phyloP scores from a whole-genome alignment of 2,113 vertebrate genomes.

The Casuarius casuarius region DNA sequence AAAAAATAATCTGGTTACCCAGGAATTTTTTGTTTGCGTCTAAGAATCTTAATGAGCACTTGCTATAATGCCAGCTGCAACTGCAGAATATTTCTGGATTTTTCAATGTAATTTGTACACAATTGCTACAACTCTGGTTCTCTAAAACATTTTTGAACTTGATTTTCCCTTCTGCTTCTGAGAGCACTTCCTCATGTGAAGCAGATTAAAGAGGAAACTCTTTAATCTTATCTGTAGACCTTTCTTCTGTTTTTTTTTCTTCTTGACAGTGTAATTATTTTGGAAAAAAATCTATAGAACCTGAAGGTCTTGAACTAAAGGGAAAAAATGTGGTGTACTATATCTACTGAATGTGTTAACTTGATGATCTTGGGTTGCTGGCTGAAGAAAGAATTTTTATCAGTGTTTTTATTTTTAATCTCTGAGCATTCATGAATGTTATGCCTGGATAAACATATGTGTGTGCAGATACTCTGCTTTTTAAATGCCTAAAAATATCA shows the following conservation, averaged over 20 bases:
- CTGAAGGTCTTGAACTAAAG: neutral
- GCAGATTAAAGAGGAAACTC: neutral
- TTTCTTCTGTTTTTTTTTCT: slow-evolving; percentile 22
- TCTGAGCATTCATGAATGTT: neutral
- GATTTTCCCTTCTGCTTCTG: neutral
- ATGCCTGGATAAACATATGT: too few species aligned
- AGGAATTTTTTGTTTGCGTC: neutral
- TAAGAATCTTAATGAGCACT: neutral
- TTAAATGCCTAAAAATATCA: neutral
- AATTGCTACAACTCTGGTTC: neutral
- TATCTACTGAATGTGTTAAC: neutral
- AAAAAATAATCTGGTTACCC: neutral
- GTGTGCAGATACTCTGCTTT: neutral
- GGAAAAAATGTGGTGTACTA: neutral
- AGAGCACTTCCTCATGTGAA: neutral
- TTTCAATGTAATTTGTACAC: neutral
- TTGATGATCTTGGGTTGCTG: neutral
- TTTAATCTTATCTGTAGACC: neutral
- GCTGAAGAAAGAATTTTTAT: neutral
- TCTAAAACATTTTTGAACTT: neutral
- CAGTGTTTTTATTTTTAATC: neutral
- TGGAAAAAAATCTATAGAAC: neutral
- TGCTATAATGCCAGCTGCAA: neutral
- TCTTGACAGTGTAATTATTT: neutral
- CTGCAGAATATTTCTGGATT: neutral